phyloP scores from a whole-genome alignment of 2,888 invertebrate species.

The Thecocarcelia acutangulata region DNA sequence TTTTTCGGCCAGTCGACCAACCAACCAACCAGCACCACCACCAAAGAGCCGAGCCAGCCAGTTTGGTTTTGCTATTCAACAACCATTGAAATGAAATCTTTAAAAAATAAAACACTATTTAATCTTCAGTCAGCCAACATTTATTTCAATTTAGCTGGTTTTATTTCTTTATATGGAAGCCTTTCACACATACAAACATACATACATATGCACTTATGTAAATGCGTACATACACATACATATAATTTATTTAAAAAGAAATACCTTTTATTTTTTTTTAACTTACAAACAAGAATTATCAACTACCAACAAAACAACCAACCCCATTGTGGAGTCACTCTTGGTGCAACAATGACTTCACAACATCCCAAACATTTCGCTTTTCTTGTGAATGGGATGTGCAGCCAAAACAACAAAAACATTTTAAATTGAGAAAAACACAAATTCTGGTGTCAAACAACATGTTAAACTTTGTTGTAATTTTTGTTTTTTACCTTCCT shows the following conservation, averaged over 20 bases:
- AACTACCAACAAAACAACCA: too few relatives aligned
- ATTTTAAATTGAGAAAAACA: conserved; percentile 72
- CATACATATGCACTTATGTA: neutral
- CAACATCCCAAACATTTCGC: conserved; percentile 42
- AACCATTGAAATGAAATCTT: conserved; percentile 18
- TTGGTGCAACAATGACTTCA: conserved; percentile 49
- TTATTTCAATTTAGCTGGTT: conserved; percentile 57
- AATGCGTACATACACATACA: neutral
- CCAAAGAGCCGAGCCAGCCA: neutral
- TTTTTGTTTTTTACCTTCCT: conserved; percentile 21
- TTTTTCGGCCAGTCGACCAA: neutral
- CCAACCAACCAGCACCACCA: neutral
- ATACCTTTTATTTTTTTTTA: conserved; percentile 55
- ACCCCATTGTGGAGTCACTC: conserved; percentile 9
- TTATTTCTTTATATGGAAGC: conserved; percentile 51
- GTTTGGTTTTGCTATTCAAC: conserved; percentile 1
- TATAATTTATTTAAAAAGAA: neutral
- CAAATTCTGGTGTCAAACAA: conserved; percentile 79
- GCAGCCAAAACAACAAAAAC: conserved; percentile 6
- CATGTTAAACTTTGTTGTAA: conserved; percentile 73
- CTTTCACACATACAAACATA: neutral
- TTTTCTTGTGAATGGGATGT: neutral
- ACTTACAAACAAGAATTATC: too few relatives aligned
- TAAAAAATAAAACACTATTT: conserved; percentile 21
- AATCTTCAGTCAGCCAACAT: conserved; percentile 39